Conservation (phyloP, 2,113 vertebrate species). For the Cairina moschata region DNA sequence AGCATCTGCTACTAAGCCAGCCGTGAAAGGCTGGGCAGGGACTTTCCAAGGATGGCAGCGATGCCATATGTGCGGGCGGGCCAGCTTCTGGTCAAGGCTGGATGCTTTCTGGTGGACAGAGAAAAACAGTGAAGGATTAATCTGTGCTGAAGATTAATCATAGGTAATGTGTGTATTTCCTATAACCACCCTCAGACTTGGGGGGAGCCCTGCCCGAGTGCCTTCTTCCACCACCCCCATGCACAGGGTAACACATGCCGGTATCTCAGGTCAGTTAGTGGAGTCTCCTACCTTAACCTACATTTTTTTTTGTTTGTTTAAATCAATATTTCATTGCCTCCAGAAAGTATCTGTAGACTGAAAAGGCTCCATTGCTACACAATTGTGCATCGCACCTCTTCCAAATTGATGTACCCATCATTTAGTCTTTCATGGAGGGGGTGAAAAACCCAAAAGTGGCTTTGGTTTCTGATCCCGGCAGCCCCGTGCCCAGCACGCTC, state of each 20-base stretch:
- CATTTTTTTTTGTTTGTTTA: neutral
- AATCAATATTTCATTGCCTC: neutral
- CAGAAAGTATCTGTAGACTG: fast-evolving
- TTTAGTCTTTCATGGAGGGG: neutral
- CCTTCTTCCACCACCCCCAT: neutral
- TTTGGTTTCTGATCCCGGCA: neutral
- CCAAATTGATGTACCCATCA: neutral
- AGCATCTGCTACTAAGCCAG: neutral
- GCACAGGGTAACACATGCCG: fast-evolving
- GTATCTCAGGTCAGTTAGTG: neutral
- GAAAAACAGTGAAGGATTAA: neutral
- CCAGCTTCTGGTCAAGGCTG: neutral
- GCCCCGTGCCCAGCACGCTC: neutral
- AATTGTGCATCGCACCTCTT: neutral
- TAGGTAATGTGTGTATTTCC: neutral
- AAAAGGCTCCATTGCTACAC: neutral
- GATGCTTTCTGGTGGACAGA: neutral
- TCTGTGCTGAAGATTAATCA: neutral
- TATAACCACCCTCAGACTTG: neutral
- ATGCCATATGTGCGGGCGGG: fast-evolving
- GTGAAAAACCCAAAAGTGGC: too few relatives aligned
- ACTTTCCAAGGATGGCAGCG: neutral
- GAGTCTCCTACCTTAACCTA: neutral
- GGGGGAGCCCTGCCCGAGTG: fast-evolving
- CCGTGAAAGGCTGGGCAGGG: neutral